Evolutionary conservation across 2,797 vertebrate species (phyloP).

Genomic region (Aphelocoma californica): DNA sequence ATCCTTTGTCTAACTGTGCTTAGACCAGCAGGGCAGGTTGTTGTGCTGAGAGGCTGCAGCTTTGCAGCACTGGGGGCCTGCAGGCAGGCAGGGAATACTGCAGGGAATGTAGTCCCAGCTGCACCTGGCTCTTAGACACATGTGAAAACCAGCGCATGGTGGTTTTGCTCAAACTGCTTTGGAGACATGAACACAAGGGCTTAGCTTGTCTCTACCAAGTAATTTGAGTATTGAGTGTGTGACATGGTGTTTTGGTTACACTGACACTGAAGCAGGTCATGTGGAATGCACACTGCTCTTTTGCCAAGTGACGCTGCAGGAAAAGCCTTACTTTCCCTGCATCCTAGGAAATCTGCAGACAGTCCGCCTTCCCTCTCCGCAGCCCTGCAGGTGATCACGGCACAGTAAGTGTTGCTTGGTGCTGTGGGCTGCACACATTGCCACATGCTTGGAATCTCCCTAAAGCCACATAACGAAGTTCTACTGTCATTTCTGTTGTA

Average conservation of each 20-base stretch:
- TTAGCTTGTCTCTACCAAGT: background rate
- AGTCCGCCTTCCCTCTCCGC: background rate
- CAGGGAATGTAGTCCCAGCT: background rate
- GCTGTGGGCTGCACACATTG: background rate
- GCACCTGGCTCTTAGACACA: accelerated
- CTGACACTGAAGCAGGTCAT: background rate
- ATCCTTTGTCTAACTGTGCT: background rate
- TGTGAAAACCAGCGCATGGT: accelerated
- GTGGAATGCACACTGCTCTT: accelerated
- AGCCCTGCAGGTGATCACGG: background rate
- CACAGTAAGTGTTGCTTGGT: accelerated
- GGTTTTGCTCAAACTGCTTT: background rate
- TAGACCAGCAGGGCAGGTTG: accelerated
- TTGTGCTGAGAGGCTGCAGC: background rate
- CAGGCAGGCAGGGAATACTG: background rate
- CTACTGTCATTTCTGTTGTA: background rate
- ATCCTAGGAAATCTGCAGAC: background rate
- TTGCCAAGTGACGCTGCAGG: background rate
- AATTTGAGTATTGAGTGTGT: background rate
- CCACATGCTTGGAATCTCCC: background rate
- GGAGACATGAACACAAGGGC: background rate
- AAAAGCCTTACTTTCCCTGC: background rate
- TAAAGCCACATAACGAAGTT: background rate
- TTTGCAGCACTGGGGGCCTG: background rate
- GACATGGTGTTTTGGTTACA: background rate